Conservation (phyloP, 2,113 vertebrate species). For the Chloebia gouldiae region DNA sequence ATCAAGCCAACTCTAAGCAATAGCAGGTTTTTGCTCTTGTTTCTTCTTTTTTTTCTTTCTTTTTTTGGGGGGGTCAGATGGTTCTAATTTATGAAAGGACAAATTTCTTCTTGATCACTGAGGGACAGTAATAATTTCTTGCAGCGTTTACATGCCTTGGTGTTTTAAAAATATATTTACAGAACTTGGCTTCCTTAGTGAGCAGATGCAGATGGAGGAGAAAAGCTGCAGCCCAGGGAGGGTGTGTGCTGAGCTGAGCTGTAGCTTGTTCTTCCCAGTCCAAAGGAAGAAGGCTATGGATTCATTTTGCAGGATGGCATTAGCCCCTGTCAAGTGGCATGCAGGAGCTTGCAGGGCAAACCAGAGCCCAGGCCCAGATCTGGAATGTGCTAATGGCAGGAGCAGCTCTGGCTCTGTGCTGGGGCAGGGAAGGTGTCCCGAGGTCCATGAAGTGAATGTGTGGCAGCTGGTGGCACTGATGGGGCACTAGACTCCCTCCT, state of each 20-base stretch:
- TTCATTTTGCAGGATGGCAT: neutral
- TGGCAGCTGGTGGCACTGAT: neutral
- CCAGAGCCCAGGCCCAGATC: neutral
- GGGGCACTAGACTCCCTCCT: neutral
- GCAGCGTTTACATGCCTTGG: neutral
- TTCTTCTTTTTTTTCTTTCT: neutral
- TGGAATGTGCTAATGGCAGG: neutral
- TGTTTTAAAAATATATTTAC: conserved; percentile 3
- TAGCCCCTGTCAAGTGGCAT: neutral
- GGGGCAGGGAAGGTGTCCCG: neutral
- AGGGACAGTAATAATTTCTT: neutral
- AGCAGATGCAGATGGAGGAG: conserved; percentile 1
- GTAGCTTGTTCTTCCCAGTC: neutral
- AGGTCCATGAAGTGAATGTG: neutral
- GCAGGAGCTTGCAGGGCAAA: neutral
- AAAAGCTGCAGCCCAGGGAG: neutral
- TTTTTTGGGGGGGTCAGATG: neutral
- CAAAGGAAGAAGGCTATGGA: neutral
- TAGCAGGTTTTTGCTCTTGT: accelerated
- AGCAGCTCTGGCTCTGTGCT: neutral
- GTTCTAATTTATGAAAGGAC: neutral
- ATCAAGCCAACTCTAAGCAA: neutral
- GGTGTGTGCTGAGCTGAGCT: neutral
- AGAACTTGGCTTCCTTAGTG: neutral
- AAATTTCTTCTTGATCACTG: neutral